Conservation (phyloP, 1,140 invertebrate species). For the Cyrtorhinus lividipennis region DNA sequence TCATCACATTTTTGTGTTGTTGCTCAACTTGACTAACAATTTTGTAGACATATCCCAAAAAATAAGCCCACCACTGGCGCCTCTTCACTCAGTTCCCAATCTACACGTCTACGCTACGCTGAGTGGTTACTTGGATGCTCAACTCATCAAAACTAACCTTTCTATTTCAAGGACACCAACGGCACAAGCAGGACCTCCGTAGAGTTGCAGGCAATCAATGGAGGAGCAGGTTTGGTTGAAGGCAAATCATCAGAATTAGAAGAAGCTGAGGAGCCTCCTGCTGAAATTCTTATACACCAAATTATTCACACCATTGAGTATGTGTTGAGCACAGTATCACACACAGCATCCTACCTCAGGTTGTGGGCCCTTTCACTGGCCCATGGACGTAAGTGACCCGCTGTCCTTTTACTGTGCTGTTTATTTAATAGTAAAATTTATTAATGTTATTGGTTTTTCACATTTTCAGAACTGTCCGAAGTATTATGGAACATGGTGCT, state of each 20-base stretch:
- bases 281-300: constrained; percentile 52
- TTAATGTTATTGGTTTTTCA: not conserved
- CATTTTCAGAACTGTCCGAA: constrained; percentile 53
- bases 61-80: too few species aligned
- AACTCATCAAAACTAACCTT: too few species aligned
- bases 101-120: too few species aligned
- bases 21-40: too few species aligned
- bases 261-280: constrained; percentile 37
- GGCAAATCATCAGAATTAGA: constrained; percentile 24
- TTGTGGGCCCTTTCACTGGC: constrained; percentile 61
- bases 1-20: too few species aligned
- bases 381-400: constrained; percentile 55
- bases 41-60: too few species aligned
- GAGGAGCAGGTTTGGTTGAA: constrained; percentile 10
- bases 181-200: constrained; percentile 1
- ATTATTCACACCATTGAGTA: constrained; percentile 64
- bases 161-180: not conserved
- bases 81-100: too few species aligned
- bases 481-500: constrained; percentile 56
- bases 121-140: too few species aligned
- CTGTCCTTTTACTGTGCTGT: not conserved
- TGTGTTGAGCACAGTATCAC: constrained; percentile 54
- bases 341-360: constrained; percentile 60
- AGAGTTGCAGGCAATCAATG: constrained; percentile 24
- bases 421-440: not conserved